phyloP scores from a whole-genome alignment of 2,888 invertebrate genomes.

The Eretmocerus hayati region DNA sequence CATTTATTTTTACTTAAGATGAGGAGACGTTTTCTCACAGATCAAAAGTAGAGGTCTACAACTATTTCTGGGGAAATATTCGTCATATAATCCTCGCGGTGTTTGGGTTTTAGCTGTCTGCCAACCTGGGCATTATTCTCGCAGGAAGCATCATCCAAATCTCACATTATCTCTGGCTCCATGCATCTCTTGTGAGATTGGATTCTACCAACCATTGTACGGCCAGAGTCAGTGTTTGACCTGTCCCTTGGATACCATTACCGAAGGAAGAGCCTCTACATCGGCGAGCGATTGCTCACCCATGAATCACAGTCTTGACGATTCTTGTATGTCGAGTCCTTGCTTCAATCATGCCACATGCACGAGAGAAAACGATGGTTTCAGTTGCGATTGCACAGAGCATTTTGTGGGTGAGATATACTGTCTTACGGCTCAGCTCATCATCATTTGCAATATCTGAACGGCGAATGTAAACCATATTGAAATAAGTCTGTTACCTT shows the following conservation, averaged over 20 bases:
- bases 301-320: conserved; percentile 40
- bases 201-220: conserved; percentile 55
- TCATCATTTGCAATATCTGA: too few species aligned
- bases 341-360: conserved; percentile 49
- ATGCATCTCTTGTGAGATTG: conserved; percentile 40
- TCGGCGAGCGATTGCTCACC: conserved; percentile 47
- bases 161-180: conserved; percentile 25
- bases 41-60: too few species aligned
- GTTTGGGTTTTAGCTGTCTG: conserved; percentile 54
- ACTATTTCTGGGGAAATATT: too few species aligned
- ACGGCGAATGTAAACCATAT: too few species aligned
- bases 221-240: conserved; percentile 53
- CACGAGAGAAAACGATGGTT: conserved; percentile 30
- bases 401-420: conserved; percentile 48
- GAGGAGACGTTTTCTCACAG: too few species aligned
- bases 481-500: too few species aligned
- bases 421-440: too few species aligned
- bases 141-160: conserved; percentile 33
- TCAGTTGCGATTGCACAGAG: conserved; percentile 49
- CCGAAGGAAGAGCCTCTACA: conserved; percentile 43
- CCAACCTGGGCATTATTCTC: conserved; percentile 50
- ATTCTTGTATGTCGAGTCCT: conserved; percentile 49
- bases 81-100: too few species aligned
- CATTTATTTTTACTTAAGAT: too few species aligned
- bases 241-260: conserved; percentile 54